phyloP scores from a whole-genome alignment of 1,140 invertebrate species.

The Centruroides sculpturatus region DNA sequence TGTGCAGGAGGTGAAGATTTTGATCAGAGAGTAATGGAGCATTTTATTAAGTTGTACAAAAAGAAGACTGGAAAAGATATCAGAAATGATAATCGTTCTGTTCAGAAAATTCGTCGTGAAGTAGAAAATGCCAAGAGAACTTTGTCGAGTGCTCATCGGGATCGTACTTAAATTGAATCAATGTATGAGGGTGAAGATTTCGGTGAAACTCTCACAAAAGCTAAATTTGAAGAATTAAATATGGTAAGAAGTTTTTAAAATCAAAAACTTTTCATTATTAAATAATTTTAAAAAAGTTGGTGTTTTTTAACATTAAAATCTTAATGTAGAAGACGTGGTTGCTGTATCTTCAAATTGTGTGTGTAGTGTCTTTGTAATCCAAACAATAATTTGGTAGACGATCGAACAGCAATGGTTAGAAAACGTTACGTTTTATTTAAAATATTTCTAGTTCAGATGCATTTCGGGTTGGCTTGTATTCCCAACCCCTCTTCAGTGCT shows the following conservation, averaged over 20 bases:
- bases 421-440: too few relatives aligned
- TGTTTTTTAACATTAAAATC: neutral
- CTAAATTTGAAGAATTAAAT: constrained; percentile 99
- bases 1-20: constrained; percentile 84
- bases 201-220: constrained; percentile 94
- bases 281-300: neutral
- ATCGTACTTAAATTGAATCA: constrained; percentile 97
- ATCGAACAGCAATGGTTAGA: too few relatives aligned
- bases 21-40: constrained; percentile 95
- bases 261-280: too few relatives aligned
- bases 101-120: constrained; percentile 90
- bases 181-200: constrained; percentile 99
- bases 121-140: constrained; percentile 97
- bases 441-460: too few relatives aligned
- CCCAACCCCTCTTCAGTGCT: too few relatives aligned
- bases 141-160: constrained; percentile 86
- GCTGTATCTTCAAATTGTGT: too few relatives aligned
- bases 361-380: too few relatives aligned
- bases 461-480: too few relatives aligned
- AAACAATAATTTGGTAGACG: too few relatives aligned
- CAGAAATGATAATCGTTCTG: constrained; percentile 80
- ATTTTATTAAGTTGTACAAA: constrained; percentile 97
- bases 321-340: too few relatives aligned
- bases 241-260: constrained; percentile 41
- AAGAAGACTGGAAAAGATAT: constrained; percentile 99